Conservation (phyloP, 2,113 vertebrate species). For the Sinosuthora webbiana region DNA sequence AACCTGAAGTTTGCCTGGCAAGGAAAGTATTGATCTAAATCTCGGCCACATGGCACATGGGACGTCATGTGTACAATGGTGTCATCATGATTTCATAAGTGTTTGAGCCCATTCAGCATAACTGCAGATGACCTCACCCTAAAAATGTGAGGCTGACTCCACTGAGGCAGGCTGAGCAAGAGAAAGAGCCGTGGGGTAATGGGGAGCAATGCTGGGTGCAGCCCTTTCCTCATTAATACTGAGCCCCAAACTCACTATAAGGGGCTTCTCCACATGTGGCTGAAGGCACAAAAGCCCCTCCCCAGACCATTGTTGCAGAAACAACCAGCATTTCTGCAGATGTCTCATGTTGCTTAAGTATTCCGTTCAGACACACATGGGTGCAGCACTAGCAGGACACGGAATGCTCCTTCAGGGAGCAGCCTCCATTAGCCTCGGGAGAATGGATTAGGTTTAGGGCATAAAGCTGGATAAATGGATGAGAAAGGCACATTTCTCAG, state of each 20-base stretch:
- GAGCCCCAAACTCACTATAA: background rate
- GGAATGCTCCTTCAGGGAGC: background rate
- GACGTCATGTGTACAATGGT: rapidly evolving
- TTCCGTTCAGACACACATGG: background rate
- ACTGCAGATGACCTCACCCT: background rate
- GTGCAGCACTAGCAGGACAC: background rate
- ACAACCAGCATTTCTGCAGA: background rate
- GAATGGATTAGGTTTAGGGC: background rate
- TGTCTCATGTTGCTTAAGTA: background rate
- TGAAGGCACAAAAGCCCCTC: background rate
- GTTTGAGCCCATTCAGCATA: background rate
- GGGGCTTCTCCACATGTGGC: background rate
- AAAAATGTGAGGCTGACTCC: background rate
- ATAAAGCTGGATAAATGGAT: background rate
- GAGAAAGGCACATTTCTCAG: background rate
- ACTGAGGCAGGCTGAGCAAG: background rate
- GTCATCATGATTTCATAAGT: background rate
- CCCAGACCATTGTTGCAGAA: background rate
- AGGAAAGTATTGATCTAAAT: background rate
- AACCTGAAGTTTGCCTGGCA: background rate
- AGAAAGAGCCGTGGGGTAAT: rapidly evolving
- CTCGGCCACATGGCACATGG: background rate
- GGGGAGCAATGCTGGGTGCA: background rate
- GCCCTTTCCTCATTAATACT: background rate
- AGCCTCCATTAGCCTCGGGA: background rate